Conservation (phyloP, 2,797 vertebrate genomes). For the Xerus rutilus region DNA sequence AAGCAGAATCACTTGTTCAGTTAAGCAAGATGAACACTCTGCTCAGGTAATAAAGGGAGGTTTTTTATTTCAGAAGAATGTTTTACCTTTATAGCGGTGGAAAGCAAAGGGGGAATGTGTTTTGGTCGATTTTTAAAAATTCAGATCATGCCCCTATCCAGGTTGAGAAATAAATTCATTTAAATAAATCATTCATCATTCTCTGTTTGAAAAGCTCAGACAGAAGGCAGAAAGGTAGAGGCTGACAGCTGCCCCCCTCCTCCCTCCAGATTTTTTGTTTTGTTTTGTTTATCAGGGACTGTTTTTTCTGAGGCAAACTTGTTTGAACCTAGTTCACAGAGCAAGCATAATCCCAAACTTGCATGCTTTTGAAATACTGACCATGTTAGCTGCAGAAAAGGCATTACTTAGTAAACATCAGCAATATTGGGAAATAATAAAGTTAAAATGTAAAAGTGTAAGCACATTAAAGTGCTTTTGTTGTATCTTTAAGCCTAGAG, state of each 20-base stretch:
- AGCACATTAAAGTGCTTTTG: conserved; percentile 89
- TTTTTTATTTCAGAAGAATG: conserved; percentile 44
- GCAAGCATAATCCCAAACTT: conserved; percentile 69
- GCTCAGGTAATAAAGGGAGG: conserved; percentile 57
- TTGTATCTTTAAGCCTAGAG: conserved; percentile 89
- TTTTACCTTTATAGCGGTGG: conserved; percentile 32
- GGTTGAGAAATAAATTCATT: conserved; percentile 75
- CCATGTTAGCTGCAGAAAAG: conserved; percentile 59
- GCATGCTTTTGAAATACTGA: conserved; percentile 73
- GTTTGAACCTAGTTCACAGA: conserved; percentile 59
- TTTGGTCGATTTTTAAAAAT: conserved; percentile 69
- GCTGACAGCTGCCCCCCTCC: conserved; percentile 63
- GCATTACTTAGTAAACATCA: conserved; percentile 81
- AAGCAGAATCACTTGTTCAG: conserved; percentile 61
- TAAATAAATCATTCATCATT: conserved; percentile 79
- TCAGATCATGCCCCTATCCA: conserved; percentile 73
- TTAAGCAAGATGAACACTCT: conserved; percentile 55
- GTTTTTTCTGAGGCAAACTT: conserved; percentile 78
- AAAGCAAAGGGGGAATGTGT: conserved; percentile 34
- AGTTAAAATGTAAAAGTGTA: conserved; percentile 84
- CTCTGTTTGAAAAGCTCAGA: conserved; percentile 82
- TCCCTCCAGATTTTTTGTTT: not conserved
- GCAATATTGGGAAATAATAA: conserved; percentile 85
- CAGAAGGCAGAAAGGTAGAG: conserved; percentile 80
- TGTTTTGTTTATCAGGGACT: conserved; percentile 70